Percentiles rank a stretch among this genome's conserved stretches.
Evolutionary conservation across 2,888 invertebrate species (phyloP).

Genomic region (Morpho deidamia): DNA sequence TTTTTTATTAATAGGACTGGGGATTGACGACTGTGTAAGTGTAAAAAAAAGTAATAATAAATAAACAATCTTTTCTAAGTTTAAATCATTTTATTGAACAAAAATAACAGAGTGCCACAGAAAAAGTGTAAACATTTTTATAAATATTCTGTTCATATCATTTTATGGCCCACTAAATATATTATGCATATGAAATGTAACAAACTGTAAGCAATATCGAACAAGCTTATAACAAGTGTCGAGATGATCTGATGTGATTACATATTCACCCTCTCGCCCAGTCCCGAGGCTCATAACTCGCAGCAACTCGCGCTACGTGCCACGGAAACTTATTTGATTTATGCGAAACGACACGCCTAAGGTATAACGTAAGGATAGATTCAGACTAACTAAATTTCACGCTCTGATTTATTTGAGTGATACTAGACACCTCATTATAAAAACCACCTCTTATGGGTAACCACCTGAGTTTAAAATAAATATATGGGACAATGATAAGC

Average conservation of each 20-base stretch:
- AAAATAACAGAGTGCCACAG: no score
- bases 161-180: background rate
- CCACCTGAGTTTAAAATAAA: no score
- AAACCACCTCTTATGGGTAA: no score
- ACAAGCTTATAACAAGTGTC: slow-evolving; percentile 1
- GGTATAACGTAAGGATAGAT: background rate
- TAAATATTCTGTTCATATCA: no score
- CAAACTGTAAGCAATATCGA: background rate
- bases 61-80: no score
- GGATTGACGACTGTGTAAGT: no score
- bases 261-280: slow-evolving; percentile 5
- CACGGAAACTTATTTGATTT: slow-evolving; percentile 2
- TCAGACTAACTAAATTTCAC: background rate
- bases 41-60: no score
- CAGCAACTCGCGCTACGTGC: background rate
- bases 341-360: background rate
- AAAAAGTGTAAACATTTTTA: no score
- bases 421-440: no score
- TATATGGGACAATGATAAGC: no score
- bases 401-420: background rate
- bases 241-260: slow-evolving; percentile 6
- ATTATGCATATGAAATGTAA: background rate
- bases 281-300: background rate
- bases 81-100: no score
- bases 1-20: no score